Base-by-base conservation (phyloP, 2,113 vertebrate species). In the Poecile atricapillus region DNA sequence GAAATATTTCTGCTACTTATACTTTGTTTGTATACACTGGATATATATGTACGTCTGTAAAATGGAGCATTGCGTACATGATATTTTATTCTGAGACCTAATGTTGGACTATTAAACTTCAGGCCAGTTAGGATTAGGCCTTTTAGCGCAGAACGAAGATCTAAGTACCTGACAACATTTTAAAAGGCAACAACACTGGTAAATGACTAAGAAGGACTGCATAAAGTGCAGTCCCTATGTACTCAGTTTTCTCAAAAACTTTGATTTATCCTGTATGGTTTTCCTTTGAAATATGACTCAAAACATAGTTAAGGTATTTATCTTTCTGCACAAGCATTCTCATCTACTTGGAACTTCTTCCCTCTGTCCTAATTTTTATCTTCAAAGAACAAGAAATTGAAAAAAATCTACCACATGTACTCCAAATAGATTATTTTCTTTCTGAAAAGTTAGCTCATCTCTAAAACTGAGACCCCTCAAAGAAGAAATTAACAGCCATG, bases 111-210 rank as follows among this genome's bases (percentile, higher is more conserved):
- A 44, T 22, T 23, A 9, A 7, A 77, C 55, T 52, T 90, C 24
- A 21, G 4, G 27, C 2, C 46, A 52, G 4, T 43, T 39, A 43
- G n/a, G 8, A 23, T 59, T n/a, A 64, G 30, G 5, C 0, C 0
- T 81, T 67, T 77, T 60, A 83, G 30, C 21, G 22, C 30, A 68
- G 35, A 80, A 86, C 3, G 4, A 83, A 74, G 33, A 84, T 5
- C 4, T 47, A 76, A 75, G 3, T 56, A 46, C 2, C 12, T 17
- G 27, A 3, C 5, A 65, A 75, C 1, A 3, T 52, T 70, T 65
- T n/a, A 68, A 20, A 65, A 33, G 18, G 8, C 20, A 67, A 5
- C 1, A 65, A 49, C 62, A 20, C 11, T 20, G 50, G 25, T 33
- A 56, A 49, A 75, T 9, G 0, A 24, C 15, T 69, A 24, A 78